Evolutionary conservation across 2,888 invertebrate genomes (phyloP).

Genomic region (Leucania comma): DNA sequence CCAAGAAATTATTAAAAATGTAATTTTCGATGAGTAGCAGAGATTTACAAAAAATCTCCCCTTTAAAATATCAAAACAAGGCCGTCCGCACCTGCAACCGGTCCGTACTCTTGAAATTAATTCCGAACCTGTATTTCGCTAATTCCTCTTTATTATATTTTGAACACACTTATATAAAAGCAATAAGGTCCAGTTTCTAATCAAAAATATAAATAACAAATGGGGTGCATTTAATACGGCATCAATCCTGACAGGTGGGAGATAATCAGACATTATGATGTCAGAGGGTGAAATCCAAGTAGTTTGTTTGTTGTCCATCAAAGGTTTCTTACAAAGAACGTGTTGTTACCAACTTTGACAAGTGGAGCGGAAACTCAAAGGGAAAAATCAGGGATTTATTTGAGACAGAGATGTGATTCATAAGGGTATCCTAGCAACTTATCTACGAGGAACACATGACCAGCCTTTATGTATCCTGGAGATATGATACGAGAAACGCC

Average conservation of each 20-base stretch:
- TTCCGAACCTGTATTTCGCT: constrained; percentile 19
- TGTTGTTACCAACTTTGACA: constrained; percentile 54
- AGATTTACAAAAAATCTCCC: constrained; percentile 11
- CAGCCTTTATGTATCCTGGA: not conserved
- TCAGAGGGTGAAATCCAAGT: constrained; percentile 76
- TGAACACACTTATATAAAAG: constrained; percentile 30
- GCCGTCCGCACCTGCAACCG: constrained; percentile 39
- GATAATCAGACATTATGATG: constrained; percentile 81
- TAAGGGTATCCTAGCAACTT: constrained; percentile 32
- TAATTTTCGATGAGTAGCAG: too few species aligned
- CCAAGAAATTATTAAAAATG: not conserved
- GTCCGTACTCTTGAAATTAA: constrained; percentile 21
- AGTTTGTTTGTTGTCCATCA: constrained; percentile 73
- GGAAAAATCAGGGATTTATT: constrained; percentile 36
- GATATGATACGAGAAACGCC: too few species aligned
- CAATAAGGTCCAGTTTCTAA: constrained; percentile 40
- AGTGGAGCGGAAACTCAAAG: constrained; percentile 59
- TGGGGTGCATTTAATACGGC: too few species aligned
- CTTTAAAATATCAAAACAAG: constrained; percentile 34
- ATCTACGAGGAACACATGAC: not conserved
- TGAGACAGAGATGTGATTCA: constrained; percentile 12
- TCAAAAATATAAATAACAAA: constrained; percentile 37
- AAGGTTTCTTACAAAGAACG: constrained; percentile 69
- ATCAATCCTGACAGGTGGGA: constrained; percentile 83
- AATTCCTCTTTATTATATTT: constrained; percentile 35